Conservation (phyloP, 2,113 vertebrate genomes). For the Stegastes partitus region DNA sequence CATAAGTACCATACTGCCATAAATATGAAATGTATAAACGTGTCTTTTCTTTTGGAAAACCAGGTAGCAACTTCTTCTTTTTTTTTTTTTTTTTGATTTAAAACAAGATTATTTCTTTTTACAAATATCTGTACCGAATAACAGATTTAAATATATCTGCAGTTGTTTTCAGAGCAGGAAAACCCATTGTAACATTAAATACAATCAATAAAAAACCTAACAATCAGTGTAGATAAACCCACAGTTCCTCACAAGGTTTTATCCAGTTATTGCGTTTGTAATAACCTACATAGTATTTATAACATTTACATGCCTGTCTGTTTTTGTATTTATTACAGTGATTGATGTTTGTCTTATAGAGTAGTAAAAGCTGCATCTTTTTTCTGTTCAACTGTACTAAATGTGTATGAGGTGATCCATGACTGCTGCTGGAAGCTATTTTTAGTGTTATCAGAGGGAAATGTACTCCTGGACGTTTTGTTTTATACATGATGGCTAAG, state of each 20-base stretch:
- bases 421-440: slow-evolving; percentile 71
- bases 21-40: slow-evolving; percentile 52
- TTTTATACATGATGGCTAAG: slow-evolving; percentile 48
- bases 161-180: slow-evolving; percentile 27
- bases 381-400: slow-evolving; percentile 65
- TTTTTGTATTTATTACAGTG: slow-evolving; percentile 84
- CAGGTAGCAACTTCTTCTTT: slow-evolving; percentile 39
- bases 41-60: slow-evolving; percentile 46
- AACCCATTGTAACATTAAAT: slow-evolving; percentile 37
- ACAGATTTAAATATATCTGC: not conserved
- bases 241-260: slow-evolving; percentile 5
- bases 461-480: slow-evolving; percentile 43
- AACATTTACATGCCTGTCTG: slow-evolving; percentile 60
- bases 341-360: slow-evolving; percentile 63
- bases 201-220: slow-evolving; percentile 29
- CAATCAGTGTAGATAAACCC: slow-evolving; percentile 50
- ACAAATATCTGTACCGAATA: slow-evolving; percentile 7
- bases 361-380: slow-evolving; percentile 65
- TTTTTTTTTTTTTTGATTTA: slow-evolving; percentile 14
- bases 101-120: slow-evolving; percentile 19
- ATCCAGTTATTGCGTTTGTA: slow-evolving; percentile 58
- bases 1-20: not conserved
- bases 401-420: slow-evolving; percentile 63
- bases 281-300: slow-evolving; percentile 79
- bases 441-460: slow-evolving; percentile 48